phyloP scores from a whole-genome alignment of 2,797 vertebrate species.

The Pseudomugil tenellus region DNA sequence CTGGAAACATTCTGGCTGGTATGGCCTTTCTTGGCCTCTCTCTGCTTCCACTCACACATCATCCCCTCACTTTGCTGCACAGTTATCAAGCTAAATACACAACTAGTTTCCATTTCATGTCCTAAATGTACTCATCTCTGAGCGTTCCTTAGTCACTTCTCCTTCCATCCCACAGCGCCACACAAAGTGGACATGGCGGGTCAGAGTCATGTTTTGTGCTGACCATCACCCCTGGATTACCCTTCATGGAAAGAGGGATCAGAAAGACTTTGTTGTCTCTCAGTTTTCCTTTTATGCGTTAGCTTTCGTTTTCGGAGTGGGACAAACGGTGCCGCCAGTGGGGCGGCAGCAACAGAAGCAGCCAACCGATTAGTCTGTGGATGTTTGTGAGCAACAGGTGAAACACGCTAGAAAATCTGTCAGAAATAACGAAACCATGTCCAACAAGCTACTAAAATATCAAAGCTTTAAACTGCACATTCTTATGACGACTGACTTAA shows the following conservation, averaged over 20 bases:
- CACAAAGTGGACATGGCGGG: conserved; percentile 50
- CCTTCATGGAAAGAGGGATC: conserved; percentile 82
- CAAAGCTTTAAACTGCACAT: too few relatives aligned
- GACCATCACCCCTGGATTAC: conserved; percentile 81
- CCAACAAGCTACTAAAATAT: too few relatives aligned
- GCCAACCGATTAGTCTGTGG: conserved; percentile 49
- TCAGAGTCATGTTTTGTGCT: conserved; percentile 81
- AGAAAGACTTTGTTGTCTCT: conserved; percentile 81
- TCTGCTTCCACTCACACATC: not conserved
- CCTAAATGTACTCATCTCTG: conserved; percentile 1
- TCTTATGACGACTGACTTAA: too few relatives aligned
- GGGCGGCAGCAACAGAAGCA: conserved; percentile 71
- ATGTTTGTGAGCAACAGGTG: conserved; percentile 5
- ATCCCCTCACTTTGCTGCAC: not conserved
- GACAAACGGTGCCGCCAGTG: conserved; percentile 74
- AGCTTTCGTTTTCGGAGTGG: conserved; percentile 72
- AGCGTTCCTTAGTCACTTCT: conserved; percentile 16
- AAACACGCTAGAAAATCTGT: not conserved
- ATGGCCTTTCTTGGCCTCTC: conserved; percentile 10
- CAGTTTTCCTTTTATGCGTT: conserved; percentile 75
- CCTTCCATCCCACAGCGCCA: conserved; percentile 32
- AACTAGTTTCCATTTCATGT: conserved; percentile 20
- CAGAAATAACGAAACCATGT: too few relatives aligned
- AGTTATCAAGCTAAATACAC: conserved; percentile 38
- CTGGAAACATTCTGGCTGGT: conserved; percentile 1